Conservation (phyloP, 2,888 invertebrate species). For the Leptinotarsa rubiginosa region DNA sequence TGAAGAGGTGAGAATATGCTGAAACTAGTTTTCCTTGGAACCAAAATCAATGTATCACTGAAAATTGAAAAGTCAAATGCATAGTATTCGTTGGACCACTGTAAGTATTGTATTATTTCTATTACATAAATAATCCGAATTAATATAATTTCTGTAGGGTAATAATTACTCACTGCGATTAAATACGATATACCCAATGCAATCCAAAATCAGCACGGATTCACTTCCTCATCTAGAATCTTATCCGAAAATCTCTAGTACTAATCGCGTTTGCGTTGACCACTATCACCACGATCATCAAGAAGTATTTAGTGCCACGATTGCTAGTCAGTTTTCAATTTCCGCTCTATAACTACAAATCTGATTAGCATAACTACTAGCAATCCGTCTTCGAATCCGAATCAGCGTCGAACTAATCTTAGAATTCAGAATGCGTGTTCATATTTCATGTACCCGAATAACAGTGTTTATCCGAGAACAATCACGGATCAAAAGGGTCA, state of each 20-base stretch:
- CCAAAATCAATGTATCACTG: too few species aligned
- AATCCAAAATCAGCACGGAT: not conserved
- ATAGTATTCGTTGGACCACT: too few species aligned
- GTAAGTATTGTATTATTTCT: too few species aligned
- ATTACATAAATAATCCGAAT: too few species aligned
- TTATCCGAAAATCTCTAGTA: conserved; percentile 30
- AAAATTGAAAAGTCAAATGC: too few species aligned
- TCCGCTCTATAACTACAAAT: conserved; percentile 62
- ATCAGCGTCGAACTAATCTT: conserved; percentile 38
- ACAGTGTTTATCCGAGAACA: conserved; percentile 50
- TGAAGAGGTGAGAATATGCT: too few species aligned
- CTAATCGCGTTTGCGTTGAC: conserved; percentile 28
- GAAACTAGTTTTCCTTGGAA: too few species aligned
- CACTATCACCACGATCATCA: conserved; percentile 39
- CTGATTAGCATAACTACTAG: conserved; percentile 51
- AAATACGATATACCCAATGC: conserved; percentile 3
- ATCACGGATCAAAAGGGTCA: conserved; percentile 49
- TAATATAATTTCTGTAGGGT: too few species aligned
- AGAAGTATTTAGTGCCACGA: conserved; percentile 37
- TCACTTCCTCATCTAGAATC: conserved; percentile 23
- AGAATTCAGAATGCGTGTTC: conserved; percentile 40
- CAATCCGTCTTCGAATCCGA: conserved; percentile 33
- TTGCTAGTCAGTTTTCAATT: conserved; percentile 57
- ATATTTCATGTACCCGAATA: conserved; percentile 37
- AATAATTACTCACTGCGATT: not conserved